Conservation (phyloP, 2,113 vertebrate species). For the Leucopternis melanops region DNA sequence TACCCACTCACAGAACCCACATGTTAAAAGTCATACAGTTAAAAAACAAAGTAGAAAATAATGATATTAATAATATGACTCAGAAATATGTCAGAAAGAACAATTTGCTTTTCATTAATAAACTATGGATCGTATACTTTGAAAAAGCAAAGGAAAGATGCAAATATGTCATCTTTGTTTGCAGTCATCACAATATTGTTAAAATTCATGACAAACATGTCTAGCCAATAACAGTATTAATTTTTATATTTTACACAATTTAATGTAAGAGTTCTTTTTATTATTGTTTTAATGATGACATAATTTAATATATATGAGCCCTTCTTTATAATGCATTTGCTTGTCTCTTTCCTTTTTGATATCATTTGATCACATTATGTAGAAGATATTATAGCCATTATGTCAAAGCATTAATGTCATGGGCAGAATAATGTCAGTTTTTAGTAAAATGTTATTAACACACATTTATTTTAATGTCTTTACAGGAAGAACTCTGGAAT, state of each 20-base stretch:
- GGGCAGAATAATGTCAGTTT: constrained; percentile 2
- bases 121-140: background rate
- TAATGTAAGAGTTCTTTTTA: background rate
- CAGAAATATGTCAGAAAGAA: background rate
- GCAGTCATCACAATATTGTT: background rate
- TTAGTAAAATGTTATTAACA: constrained; percentile 20
- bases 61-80: background rate
- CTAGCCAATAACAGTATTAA: background rate
- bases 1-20: background rate
- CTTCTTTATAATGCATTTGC: background rate
- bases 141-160: background rate
- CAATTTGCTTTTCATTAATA: background rate
- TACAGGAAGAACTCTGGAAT: background rate
- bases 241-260: background rate
- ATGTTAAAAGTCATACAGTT: background rate
- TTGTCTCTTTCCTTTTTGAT: constrained; percentile 1
- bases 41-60: background rate
- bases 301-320: background rate
- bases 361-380: background rate
- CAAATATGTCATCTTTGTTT: background rate
- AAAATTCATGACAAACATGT: background rate
- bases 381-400: background rate
- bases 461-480: constrained; percentile 1
- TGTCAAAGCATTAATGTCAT: background rate
- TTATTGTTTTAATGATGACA: background rate